Percentiles rank a stretch among this genome's conserved stretches.
Conservation (phyloP, 2,888 invertebrate genomes). For the Athripsodes cinereus region DNA sequence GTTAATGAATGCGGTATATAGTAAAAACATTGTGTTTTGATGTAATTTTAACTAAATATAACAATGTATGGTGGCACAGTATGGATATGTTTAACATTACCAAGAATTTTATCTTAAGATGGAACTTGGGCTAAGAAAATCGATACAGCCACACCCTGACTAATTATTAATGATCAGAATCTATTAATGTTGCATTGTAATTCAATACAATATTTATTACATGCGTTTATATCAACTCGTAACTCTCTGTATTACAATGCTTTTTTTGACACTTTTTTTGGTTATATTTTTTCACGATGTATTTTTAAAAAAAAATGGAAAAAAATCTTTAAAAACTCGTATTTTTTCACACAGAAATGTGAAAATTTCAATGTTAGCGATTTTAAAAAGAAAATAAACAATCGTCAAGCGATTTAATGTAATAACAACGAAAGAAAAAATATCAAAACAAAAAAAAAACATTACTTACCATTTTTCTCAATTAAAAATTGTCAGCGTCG, state of each 20-base stretch:
- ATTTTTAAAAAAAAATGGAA: constrained; percentile 40
- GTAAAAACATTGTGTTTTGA: no score
- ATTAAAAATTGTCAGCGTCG: neutral
- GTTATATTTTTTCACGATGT: constrained; percentile 41
- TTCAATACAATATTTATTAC: neutral
- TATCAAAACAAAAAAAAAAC: constrained; percentile 56
- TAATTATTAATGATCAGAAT: constrained; percentile 41
- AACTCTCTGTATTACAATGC: constrained; percentile 8
- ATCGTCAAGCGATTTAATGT: constrained; percentile 3
- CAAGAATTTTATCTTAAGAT: neutral
- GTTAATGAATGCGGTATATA: no score
- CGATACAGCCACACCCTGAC: constrained; percentile 52
- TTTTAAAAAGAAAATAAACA: neutral
- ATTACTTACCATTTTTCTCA: constrained; percentile 50
- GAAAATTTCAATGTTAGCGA: neutral
- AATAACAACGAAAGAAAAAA: constrained; percentile 37
- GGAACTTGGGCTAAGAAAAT: constrained; percentile 42
- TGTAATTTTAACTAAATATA: no score
- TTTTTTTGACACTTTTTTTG: constrained; percentile 43
- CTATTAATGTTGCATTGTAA: constrained; percentile 24
- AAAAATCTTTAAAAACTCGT: constrained; percentile 40
- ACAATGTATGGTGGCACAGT: neutral
- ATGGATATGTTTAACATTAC: neutral
- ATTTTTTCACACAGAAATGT: neutral
- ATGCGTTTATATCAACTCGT: constrained; percentile 4